Evolutionary conservation across 2,113 vertebrate species (phyloP).

Genomic region (Heliornis fulica): DNA sequence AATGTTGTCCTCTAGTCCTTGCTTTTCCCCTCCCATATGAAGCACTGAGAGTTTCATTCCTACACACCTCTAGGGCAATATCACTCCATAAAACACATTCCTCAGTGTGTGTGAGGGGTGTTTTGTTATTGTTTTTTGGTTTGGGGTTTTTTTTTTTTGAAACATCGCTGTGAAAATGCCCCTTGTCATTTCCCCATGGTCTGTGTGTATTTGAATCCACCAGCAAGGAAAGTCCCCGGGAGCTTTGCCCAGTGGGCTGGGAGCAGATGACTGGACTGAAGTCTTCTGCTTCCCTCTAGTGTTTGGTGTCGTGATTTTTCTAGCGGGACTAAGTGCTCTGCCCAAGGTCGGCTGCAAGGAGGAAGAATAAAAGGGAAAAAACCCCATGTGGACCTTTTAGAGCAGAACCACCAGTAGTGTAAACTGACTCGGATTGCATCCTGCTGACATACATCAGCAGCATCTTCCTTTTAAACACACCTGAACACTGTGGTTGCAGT

Average conservation of each 20-base stretch:
- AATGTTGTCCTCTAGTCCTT: not conserved
- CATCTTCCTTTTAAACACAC: not conserved
- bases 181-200: not conserved
- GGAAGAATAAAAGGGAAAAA: not conserved
- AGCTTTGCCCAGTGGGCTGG: not conserved
- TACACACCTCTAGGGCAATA: not conserved
- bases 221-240: not conserved
- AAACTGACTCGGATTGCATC: not conserved
- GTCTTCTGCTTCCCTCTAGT: conserved; percentile 56
- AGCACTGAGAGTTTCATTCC: not conserved
- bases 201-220: not conserved
- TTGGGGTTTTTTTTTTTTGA: not conserved
- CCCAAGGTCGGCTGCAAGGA: accelerated
- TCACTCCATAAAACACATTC: not conserved
- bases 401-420: not conserved
- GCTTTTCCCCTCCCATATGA: not conserved
- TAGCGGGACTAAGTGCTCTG: accelerated
- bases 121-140: too few species aligned
- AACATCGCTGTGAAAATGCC: not conserved
- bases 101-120: too few species aligned
- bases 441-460: not conserved
- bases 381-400: not conserved
- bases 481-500: not conserved
- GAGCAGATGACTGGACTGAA: not conserved
- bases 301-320: not conserved